Evolutionary conservation across 2,797 vertebrate genomes (phyloP), one percentile per base, ranked within the genome.

Genomic region (Schizopygopsis malacanthus): DNA sequence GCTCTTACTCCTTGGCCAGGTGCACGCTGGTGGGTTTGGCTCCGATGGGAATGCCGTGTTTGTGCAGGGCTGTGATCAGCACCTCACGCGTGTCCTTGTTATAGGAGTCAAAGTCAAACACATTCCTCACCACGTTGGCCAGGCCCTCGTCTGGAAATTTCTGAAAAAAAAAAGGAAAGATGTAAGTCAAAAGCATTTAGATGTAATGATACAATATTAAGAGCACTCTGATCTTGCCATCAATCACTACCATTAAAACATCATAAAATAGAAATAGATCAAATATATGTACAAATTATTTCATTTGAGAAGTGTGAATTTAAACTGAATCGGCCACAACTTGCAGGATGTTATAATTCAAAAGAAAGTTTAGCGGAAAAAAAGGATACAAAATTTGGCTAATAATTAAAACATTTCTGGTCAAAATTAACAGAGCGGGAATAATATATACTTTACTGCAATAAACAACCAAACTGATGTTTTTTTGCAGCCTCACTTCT

Each of bases 71-170:
- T 43, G 92, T 94, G 12, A 97, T 96, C 93, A 99, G 94, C 90
- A 97, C 96, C 88, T 99, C 98, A 59, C 95, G 92, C 92, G 90
- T 95, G 94, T 99, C 97, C 0, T 94, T 96, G 93, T 98, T 98
- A 95, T 99, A 99, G n/a, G 98, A 97, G 93, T 99, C 98, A 39
- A 99, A 99, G 93, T 99, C 98, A 85, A 99, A 99, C 28, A 99
- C 98, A 0, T 99, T 99, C 67, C 96, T 96, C 91, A 99, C 97
- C 89, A 98, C 98, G 47, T 93, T 98, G 85, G 98, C 95, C 70
- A 99, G 94, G 85, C 98, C 98, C 93, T 99, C 98, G 0, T 92
- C 86, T 3, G 98, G 98, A 93, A 98, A 99, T 95, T 95, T 98
- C 98, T 99, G 94, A 80, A 73, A 89, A 54, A 89, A 54, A 50